Evolutionary conservation across 2,888 invertebrate species (phyloP), one percentile per base, ranked within the genome.

Genomic region (Vanessa cardui): DNA sequence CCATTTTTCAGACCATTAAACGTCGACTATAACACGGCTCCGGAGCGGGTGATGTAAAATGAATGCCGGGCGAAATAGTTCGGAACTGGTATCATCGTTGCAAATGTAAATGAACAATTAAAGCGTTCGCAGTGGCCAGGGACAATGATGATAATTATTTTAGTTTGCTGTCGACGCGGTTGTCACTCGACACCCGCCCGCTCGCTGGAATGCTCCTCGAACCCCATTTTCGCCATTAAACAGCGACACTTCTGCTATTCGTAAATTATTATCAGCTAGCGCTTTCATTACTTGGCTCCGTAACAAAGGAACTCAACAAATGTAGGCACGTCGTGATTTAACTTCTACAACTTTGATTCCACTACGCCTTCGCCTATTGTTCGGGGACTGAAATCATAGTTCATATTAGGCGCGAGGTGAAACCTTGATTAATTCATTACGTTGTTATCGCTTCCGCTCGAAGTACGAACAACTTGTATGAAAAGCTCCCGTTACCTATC

Each of bases 91-190:
- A 90, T 91, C 90, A 91, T 91, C 86, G 91, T 86, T 89, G 90
- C 89, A 90, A 92, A 92, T 92, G 90, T 92, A 92, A 92, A 92
- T 92, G 92, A 92, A 92, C 92, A 92, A 92, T 92, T 92, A 92
- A 91, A 92, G 83, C 87, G 88, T 87, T 87, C 86, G 87, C 88
- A 87, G 88, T 86, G 88, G 87, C 89, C 88, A 83, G 87, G 86
- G 87, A 90, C 92, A 91, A 91, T 91, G 90, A 92, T 90, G 88
- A 92, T 92, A 92, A 92, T 92, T 92, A 92, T 92, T 92, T 92
- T 90, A 92, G 92, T 92, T 92, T 83, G 90, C 83, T 88, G 91
- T 89, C 90, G 87, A 83, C 88, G 85, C 84, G 87, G 86, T 81
- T 85, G 90, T 89, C 90, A 88, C 83, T 85, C 87, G 84, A 71